Percentiles rank a stretch among this genome's conserved stretches.
These are phyloP conservation scores for Tolmerus cingulatus DNA, from an alignment of 2,888 invertebrate species.

Conservation along the genomic window DNA sequence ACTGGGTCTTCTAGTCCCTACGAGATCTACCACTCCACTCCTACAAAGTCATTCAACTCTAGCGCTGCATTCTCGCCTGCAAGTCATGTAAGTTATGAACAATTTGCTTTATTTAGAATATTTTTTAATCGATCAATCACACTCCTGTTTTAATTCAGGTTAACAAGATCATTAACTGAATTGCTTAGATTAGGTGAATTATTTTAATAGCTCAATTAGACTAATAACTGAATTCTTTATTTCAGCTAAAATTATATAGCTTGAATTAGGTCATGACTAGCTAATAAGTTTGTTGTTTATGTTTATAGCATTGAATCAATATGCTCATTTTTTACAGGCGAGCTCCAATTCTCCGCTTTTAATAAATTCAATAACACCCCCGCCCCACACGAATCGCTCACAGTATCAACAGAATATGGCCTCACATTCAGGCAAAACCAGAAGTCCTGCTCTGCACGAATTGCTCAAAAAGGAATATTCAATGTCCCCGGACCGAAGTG, in stretches of 20 bases:
- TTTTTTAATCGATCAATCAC: too few relatives aligned
- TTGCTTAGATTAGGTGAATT: not conserved
- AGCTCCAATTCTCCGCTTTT: conserved; percentile 67
- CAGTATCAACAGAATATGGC: conserved; percentile 56
- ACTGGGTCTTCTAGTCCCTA: conserved; percentile 60
- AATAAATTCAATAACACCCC: conserved; percentile 63
- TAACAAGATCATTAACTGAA: too few relatives aligned
- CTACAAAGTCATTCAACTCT: conserved; percentile 59
- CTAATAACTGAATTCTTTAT: not conserved
- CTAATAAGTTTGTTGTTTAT: too few relatives aligned
- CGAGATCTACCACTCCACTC: conserved; percentile 62
- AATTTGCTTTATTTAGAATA: too few relatives aligned
- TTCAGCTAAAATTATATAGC: not conserved
- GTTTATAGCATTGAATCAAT: conserved; percentile 50
- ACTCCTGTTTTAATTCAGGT: too few relatives aligned
- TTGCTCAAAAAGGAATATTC: conserved; percentile 74
- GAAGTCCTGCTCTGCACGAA: conserved; percentile 69
- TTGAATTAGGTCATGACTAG: not conserved
- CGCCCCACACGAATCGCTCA: conserved; percentile 60
- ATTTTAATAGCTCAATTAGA: not conserved
- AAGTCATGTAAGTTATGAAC: conserved; percentile 66
- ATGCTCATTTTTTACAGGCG: conserved; percentile 52
- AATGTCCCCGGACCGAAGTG: conserved; percentile 66
- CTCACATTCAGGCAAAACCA: conserved; percentile 48
- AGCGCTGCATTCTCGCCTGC: conserved; percentile 71